These are phyloP conservation scores for Poecilia wingei DNA, from an alignment of 2,797 vertebrate species.

Conservation along the genomic window DNA sequence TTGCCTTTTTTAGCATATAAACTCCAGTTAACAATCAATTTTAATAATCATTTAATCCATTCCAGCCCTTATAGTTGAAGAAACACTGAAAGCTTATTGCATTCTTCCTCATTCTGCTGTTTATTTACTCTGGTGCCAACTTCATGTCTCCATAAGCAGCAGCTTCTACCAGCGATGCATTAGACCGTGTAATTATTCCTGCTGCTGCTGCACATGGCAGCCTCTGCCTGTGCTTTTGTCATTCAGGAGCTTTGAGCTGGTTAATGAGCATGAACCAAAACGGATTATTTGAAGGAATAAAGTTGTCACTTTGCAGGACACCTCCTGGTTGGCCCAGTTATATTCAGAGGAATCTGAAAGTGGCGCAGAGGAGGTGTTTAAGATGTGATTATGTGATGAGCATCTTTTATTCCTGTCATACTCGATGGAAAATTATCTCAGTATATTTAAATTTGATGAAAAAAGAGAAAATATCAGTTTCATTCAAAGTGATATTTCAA, in stretches of 20 bases:
- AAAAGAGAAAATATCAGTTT: not conserved
- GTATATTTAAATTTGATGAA: not conserved
- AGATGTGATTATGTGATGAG: not conserved
- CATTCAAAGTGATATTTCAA: not conserved
- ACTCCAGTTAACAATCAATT: too few species aligned
- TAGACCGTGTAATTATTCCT: constrained; percentile 54
- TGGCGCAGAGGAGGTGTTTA: constrained; percentile 1
- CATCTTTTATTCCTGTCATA: not conserved
- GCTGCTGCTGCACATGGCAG: constrained; percentile 40
- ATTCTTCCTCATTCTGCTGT: constrained; percentile 12
- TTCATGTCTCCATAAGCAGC: constrained; percentile 40
- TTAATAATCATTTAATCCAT: too few species aligned
- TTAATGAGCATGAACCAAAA: constrained; percentile 54
- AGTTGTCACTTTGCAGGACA: constrained; percentile 28
- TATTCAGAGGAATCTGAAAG: constrained; percentile 18
- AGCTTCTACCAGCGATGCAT: constrained; percentile 39
- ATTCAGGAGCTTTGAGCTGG: constrained; percentile 18
- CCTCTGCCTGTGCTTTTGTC: constrained; percentile 33
- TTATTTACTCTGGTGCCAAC: constrained; percentile 32
- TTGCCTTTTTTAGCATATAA: too few species aligned
- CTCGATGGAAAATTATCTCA: not conserved
- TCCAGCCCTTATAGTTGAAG: too few species aligned
- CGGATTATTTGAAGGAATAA: constrained; percentile 39
- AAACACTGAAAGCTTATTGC: not conserved
- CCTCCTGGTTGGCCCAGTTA: constrained; percentile 21